These are phyloP conservation scores for Calameuta pallipes DNA, from an alignment of 2,888 invertebrate genomes.

Conservation along the genomic window DNA sequence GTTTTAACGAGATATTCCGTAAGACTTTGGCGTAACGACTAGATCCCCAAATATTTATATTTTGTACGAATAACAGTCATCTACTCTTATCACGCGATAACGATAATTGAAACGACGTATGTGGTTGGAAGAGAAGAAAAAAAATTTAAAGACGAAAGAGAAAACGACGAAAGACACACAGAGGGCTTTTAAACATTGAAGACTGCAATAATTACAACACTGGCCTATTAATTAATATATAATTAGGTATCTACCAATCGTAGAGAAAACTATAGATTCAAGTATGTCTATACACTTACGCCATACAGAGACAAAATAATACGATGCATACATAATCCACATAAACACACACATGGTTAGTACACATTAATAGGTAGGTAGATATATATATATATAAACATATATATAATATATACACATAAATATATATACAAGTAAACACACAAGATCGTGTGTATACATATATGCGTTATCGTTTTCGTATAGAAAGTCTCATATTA, in stretches of 20 bases:
- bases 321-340: not conserved
- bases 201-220: slow-evolving; percentile 61
- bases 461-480: not conserved
- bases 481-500: slow-evolving; percentile 15
- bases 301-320: not conserved
- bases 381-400: not conserved
- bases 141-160: not conserved
- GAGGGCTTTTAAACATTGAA: slow-evolving; percentile 47
- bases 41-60: not conserved
- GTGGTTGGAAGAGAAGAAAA: not conserved
- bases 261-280: not conserved
- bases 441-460: not conserved
- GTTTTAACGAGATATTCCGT: not conserved
- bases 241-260: not conserved
- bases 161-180: not conserved
- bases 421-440: slow-evolving; percentile 18
- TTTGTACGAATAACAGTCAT: not conserved
- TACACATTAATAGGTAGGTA: slow-evolving; percentile 1
- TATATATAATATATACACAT: slow-evolving; percentile 11
- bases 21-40: not conserved
- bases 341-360: not conserved
- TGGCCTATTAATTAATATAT: slow-evolving; percentile 50
- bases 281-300: not conserved
- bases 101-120: not conserved
- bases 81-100: not conserved